Base-by-base conservation (phyloP, 2,797 vertebrate species). In the Galagoides demidoff region DNA sequence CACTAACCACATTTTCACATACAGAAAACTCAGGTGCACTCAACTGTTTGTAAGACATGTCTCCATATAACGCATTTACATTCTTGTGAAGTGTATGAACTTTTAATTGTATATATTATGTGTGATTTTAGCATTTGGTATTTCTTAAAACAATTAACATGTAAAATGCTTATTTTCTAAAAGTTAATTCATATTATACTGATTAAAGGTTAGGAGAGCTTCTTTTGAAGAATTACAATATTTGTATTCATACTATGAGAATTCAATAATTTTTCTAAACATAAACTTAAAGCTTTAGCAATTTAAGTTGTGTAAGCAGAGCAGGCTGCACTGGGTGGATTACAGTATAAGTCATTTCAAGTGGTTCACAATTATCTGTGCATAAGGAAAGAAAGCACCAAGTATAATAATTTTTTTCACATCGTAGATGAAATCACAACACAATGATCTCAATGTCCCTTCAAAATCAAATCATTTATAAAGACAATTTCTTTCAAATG, bases 11-110 rank as follows among this genome's bases (percentile, higher is more conserved):
- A 96, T 83, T 83, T 96, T 96, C 93, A 92, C 86, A 96, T 95
- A 98, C 0, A 0, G 97, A 97, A 98, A 98, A 98, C 95, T 94
- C 96, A 96, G 77, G 64, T 98, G 98, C 97, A 98, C 98, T 98
- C 98, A 97, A 76, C 92, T 95, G 93, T 97, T 97, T 97, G 95
- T 78, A 97, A 97, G 96, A 98, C 95, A 95, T 95, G 74, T 92
- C 70, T 89, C 85, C 95, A 90, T 63, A 70, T 94, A 97, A 97
- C 78, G 98, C 88, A 95, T 55, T 97, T 97, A 98, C 91, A 97
- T 96, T 98, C 19, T 95, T 95, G 96, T 96, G 71, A 98, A 98
- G 96, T 95, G 93, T 86, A 97, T 92, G 61, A 96, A 97, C 90
- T 89, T 88, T 78, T 85, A 98, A 78, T 78, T 97, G 57, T 92